Evolutionary conservation across 1,140 invertebrate species (phyloP).

Genomic region (Achroia grisella): DNA sequence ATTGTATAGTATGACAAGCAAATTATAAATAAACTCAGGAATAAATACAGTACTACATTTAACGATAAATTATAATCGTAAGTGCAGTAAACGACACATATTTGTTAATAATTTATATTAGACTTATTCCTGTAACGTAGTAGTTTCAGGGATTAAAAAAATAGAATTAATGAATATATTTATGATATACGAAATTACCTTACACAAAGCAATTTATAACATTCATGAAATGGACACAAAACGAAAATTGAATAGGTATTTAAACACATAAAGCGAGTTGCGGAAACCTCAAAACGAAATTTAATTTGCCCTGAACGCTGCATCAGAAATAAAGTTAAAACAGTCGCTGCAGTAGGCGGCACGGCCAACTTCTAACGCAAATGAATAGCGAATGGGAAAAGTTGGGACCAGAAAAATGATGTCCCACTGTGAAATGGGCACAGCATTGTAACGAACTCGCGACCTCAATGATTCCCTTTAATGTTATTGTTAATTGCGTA

Average conservation of each 20-base stretch:
- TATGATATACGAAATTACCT: no score
- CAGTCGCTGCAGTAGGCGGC: constrained; percentile 64
- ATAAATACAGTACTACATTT: neutral
- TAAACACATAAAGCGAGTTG: constrained; percentile 61
- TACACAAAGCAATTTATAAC: constrained; percentile 49
- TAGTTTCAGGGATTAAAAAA: no score
- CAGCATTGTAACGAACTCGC: constrained; percentile 38
- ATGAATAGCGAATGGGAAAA: constrained; percentile 73
- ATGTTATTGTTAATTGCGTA: constrained; percentile 49
- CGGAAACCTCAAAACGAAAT: constrained; percentile 71
- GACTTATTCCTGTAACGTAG: no score
- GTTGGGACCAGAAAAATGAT: constrained; percentile 69
- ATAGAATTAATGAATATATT: no score
- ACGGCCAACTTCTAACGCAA: constrained; percentile 70
- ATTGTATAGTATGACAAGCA: constrained; percentile 22
- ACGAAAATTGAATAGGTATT: constrained; percentile 58
- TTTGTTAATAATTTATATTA: no score
- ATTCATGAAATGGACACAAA: constrained; percentile 32
- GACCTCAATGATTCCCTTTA: constrained; percentile 30
- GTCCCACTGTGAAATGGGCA: constrained; percentile 44
- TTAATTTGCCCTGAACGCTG: constrained; percentile 72
- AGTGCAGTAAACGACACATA: no score
- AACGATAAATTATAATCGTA: neutral
- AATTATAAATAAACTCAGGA: constrained; percentile 13
- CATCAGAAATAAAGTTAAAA: constrained; percentile 73